Evolutionary conservation across 2,797 vertebrate species (phyloP), one percentile per base, ranked within the genome.

Genomic region (Cheirogaleus major): DNA sequence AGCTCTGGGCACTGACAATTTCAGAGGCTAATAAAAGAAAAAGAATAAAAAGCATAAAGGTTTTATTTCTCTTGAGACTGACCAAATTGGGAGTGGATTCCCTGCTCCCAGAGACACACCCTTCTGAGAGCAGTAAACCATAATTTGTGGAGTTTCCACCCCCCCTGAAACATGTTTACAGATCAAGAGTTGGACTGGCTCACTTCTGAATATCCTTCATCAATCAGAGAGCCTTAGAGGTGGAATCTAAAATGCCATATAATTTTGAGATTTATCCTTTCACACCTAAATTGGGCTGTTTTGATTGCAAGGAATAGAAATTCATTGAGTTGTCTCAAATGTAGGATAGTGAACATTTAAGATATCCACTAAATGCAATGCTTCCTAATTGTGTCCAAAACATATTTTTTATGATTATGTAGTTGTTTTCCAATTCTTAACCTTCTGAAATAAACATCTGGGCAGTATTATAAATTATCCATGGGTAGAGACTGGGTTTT

Each of bases 371-470:
- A 89, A 82, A 25, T 35, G 2, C 27, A 72, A 79, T 92, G 30
- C 25, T 85, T 81, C n/a, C 65, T 87, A 89, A 87, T 48, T 95
- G 55, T 89, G 27, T 96, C 85, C 89, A 95, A 67, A 43, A 93
- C 41, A 78, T 57, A 93, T 38, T 75, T 92, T 81, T 96, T 85
- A 91, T 79, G 78, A 88, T 95, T 97, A 93, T 75, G 94, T 41
- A 94, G 80, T 95, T 48, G 7, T 89, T 91, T 96, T 84, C 61
- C 55, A 85, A 27, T 81, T 95, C 30, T 97, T 67, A 87, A 11
- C 20, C 35, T 97, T 95, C 93, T 61, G 45, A 89, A 92, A 76
- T 80, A 95, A 93, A 86, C 82, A 94, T 94, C 93, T 97, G 93
- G 69, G 87, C 22, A 87, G 75, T n/a, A 84, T 83, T 94, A 92